These are phyloP conservation scores for Callorhinus ursinus DNA, from an alignment of 2,113 vertebrate genomes.

Conservation along the genomic window DNA sequence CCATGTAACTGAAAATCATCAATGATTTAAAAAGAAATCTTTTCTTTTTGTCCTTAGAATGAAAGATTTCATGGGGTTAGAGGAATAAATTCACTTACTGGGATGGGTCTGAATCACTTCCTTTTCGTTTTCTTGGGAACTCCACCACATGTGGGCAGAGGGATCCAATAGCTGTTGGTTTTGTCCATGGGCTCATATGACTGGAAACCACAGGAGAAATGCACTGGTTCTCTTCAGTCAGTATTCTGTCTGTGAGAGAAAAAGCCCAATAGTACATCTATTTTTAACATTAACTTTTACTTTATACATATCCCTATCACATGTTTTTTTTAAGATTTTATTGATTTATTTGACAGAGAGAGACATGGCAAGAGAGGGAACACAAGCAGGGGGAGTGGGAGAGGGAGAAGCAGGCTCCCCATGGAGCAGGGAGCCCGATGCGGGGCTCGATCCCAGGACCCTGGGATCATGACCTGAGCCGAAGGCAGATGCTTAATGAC, in stretches of 20 bases:
- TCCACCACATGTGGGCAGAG: constrained; percentile 78
- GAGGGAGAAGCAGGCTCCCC: too few species aligned
- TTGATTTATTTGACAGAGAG: too few species aligned
- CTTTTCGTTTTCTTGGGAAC: constrained; percentile 92
- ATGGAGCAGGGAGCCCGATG: too few species aligned
- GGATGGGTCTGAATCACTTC: constrained; percentile 88
- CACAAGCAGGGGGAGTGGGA: too few species aligned
- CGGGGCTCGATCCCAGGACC: too few species aligned
- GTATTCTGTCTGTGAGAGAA: not conserved
- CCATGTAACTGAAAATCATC: not conserved
- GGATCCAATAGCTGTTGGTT: not conserved
- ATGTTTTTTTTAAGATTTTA: not conserved
- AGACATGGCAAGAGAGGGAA: too few species aligned
- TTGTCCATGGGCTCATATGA: not conserved
- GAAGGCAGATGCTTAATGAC: too few species aligned
- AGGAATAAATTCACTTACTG: constrained; percentile 86
- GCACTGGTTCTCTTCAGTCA: not conserved
- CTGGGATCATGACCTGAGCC: too few species aligned
- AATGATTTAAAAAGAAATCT: not conserved
- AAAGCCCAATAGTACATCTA: not conserved
- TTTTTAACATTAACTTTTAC: not conserved
- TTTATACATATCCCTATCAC: not conserved
- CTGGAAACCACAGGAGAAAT: not conserved
- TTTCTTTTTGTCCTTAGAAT: not conserved
- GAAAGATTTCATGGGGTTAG: not conserved